These are phyloP conservation scores for Apistogramma diplotaenia DNA, from an alignment of 2,113 vertebrate species.

Conservation along the genomic window DNA sequence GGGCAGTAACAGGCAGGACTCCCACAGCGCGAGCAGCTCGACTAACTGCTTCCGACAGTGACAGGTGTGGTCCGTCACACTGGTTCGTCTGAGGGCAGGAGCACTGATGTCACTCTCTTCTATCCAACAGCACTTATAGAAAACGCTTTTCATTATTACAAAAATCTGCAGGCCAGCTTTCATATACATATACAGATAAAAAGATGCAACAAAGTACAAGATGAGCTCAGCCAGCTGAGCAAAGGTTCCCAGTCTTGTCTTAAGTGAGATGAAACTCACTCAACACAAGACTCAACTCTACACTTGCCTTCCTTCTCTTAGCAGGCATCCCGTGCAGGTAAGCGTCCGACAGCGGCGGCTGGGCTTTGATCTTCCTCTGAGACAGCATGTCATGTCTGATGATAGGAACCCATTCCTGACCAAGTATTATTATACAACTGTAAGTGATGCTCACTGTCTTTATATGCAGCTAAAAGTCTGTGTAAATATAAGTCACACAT, in stretches of 20 bases:
- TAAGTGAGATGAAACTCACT: no score
- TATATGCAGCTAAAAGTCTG: background rate
- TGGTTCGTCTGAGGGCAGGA: conserved; percentile 76
- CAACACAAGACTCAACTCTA: no score
- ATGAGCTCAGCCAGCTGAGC: no score
- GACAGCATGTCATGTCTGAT: conserved; percentile 86
- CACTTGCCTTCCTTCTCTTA: conserved; percentile 80
- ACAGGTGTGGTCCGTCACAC: conserved; percentile 83
- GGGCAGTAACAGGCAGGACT: conserved; percentile 77
- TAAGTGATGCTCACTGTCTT: background rate
- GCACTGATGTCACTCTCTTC: background rate
- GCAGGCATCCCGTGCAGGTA: conserved; percentile 90
- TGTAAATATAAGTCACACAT: background rate
- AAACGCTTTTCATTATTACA: background rate
- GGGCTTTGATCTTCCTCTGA: conserved; percentile 85
- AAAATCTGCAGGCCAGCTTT: background rate
- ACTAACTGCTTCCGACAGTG: conserved; percentile 83
- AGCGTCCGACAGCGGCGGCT: conserved; percentile 85
- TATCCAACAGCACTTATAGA: background rate
- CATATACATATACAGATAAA: rapidly evolving
- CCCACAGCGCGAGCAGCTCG: conserved; percentile 80
- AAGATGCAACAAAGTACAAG: background rate
- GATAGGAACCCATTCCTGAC: conserved; percentile 87
- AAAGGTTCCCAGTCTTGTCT: background rate
- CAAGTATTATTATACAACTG: background rate